phyloP scores from a whole-genome alignment of 2,888 invertebrate species.

The Drosophila paucipuncta region DNA sequence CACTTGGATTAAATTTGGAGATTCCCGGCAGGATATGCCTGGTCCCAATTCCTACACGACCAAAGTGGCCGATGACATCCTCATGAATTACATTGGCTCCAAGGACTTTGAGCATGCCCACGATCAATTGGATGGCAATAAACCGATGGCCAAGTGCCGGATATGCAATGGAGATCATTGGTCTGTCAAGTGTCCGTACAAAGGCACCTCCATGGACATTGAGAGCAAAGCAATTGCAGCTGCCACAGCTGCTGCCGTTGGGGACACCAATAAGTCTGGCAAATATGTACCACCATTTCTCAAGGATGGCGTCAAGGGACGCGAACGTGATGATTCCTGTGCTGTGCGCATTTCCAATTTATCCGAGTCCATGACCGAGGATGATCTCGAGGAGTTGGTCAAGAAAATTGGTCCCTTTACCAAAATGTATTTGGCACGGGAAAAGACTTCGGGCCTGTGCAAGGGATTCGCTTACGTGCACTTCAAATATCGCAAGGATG shows the following conservation, averaged over 20 bases:
- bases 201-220: conserved; percentile 92
- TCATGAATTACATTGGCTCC: conserved; percentile 95
- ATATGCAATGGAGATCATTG: conserved; percentile 98
- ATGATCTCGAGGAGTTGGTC: conserved; percentile 97
- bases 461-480: conserved; percentile 99
- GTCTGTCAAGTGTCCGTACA: conserved; percentile 99
- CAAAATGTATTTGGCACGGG: conserved; percentile 98
- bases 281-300: conserved; percentile 96
- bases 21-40: conserved; percentile 94
- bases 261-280: conserved; percentile 77
- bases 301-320: conserved; percentile 93
- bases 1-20: conserved; percentile 98
- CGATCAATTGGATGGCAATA: conserved; percentile 93
- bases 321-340: conserved; percentile 91
- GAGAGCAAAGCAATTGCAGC: conserved; percentile 86
- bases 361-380: conserved; percentile 97
- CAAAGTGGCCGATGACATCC: conserved; percentile 97
- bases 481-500: conserved; percentile 95
- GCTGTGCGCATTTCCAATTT: conserved; percentile 99
- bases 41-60: conserved; percentile 99
- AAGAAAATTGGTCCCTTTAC: conserved; percentile 96
- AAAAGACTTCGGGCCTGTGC: conserved; percentile 93
- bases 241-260: conserved; percentile 62
- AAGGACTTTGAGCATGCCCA: conserved; percentile 95
- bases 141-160: conserved; percentile 91